Conservation (phyloP, 2,113 vertebrate species). For the Butorides virescens region DNA sequence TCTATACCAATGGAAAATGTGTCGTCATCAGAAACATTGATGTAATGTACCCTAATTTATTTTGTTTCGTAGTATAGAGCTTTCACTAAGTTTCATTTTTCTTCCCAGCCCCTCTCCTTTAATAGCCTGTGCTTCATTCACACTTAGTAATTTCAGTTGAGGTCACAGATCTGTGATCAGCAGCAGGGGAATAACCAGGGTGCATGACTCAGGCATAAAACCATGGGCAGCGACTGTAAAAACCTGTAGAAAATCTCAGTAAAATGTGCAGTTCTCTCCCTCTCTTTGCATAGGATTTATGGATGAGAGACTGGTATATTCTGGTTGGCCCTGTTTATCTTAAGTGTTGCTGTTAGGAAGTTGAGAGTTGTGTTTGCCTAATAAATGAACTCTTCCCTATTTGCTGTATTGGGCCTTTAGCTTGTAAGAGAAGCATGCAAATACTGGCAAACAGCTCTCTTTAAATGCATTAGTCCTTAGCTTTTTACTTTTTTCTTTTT, state of each 20-base stretch:
- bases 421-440: neutral
- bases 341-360: neutral
- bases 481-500: neutral
- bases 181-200: neutral
- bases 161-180: neutral
- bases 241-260: neutral
- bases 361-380: neutral
- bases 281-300: neutral
- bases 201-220: slow-evolving; percentile 14
- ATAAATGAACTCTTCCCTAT: neutral
- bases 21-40: slow-evolving; percentile 95
- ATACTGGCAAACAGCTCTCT: neutral
- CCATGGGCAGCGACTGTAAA: neutral
- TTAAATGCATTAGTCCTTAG: neutral
- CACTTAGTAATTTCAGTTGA: neutral
- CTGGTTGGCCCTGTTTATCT: slow-evolving; percentile 19
- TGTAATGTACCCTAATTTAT: slow-evolving; percentile 72
- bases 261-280: neutral
- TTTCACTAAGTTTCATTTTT: neutral
- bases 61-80: neutral
- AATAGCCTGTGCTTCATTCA: neutral
- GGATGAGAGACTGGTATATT: neutral
- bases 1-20: slow-evolving; percentile 96
- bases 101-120: neutral
- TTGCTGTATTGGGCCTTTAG: neutral